Evolutionary conservation across 2,888 invertebrate species (phyloP), one percentile per base, ranked within the genome.

Genomic region (Agonopterix arenella): DNA sequence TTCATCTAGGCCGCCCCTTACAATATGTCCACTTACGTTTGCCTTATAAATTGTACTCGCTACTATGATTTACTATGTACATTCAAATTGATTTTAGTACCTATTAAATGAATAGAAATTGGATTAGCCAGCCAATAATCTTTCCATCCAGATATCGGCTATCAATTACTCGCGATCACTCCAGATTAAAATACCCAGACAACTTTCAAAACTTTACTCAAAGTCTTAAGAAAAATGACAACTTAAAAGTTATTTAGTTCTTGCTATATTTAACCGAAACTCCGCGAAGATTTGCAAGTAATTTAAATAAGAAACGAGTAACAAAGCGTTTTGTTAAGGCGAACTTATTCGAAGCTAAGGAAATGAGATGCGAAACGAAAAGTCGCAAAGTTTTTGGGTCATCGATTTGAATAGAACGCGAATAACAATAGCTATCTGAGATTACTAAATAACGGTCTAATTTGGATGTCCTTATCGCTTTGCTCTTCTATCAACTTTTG

Each of bases 311-410:
- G 61, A 59, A 66, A 52, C 64, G 65, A 60, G 62, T 62, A 59
- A 70, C 76, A 71, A 75, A 74, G 70, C 73, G 58, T 77, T 73
- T 66, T 66, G 71, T 76, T 70, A 69, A 70, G 64, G 66, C 58
- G 51, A 66, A 67, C 68, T 72, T 73, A 72, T 73, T 73, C 68
- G 66, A 72, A 70, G 60, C 56, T 53, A 51, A 61, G 73, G 73
- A 77, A 76, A 76, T 76, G 73, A 74, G 66, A 69, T 65, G 62
- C 66, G 61, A 67, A 70, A 64, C 59, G 55, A 62, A 61, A 66
- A 68, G 57, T 62, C 59, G 55, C 62, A 61, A 66, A 68, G 57
- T 62, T 68, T 70, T 64, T 60, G 64, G 68, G 66, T 61, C 69
- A 49, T 49, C 45, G 49, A 40, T 45, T 49, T 45, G 49, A 45